These are phyloP conservation scores for Ophioninae sp. DNA, from an alignment of 2,888 invertebrate genomes.

Conservation along the genomic window DNA sequence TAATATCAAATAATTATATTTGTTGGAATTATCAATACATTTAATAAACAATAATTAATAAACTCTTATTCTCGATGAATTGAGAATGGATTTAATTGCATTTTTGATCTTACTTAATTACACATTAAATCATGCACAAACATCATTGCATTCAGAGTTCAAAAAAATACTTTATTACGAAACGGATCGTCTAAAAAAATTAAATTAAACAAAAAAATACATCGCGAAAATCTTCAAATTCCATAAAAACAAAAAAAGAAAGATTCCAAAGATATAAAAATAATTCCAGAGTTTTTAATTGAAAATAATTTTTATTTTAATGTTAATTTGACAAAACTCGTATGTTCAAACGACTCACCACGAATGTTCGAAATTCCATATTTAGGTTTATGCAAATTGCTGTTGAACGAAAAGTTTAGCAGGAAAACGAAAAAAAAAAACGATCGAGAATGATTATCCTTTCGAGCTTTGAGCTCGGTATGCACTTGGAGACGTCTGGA, in stretches of 20 bases:
- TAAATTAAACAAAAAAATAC: neutral
- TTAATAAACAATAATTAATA: no score
- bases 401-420: neutral
- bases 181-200: neutral
- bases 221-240: neutral
- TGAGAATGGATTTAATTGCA: no score
- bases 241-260: neutral
- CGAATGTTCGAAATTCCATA: constrained; percentile 75
- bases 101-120: no score
- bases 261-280: neutral
- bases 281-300: neutral
- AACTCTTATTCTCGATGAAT: no score
- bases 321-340: neutral
- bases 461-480: constrained; percentile 23
- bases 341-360: constrained; percentile 69
- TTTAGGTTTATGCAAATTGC: neutral
- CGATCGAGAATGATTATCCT: constrained; percentile 33
- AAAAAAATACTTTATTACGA: neutral
- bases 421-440: constrained; percentile 25
- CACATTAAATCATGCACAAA: neutral
- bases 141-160: neutral
- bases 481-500: constrained; percentile 62
- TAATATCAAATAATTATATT: no score
- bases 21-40: no score
- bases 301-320: neutral